These are phyloP conservation scores for Tragulus kanchil DNA, from an alignment of 2,113 vertebrate species.

Conservation along the genomic window DNA sequence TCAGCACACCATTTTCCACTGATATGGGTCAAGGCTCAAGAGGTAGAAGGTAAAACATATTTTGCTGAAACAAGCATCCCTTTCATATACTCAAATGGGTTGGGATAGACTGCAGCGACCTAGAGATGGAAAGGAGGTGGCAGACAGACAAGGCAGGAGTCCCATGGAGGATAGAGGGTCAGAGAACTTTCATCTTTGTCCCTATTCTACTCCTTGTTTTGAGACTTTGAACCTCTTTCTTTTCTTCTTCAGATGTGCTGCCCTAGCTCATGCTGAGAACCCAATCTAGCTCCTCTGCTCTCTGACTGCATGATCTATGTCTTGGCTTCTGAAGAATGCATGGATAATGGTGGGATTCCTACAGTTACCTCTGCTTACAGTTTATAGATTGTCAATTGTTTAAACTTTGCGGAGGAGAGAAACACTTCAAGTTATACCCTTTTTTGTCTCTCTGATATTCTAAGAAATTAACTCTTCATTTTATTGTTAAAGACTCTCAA, in stretches of 20 bases:
- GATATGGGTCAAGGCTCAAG: not conserved
- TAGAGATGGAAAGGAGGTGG: not conserved
- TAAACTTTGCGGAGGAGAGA: not conserved
- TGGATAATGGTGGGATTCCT: not conserved
- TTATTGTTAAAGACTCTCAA: not conserved
- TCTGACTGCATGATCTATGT: not conserved
- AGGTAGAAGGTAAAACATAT: not conserved
- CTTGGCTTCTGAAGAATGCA: not conserved
- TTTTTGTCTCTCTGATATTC: not conserved
- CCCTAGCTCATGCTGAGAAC: not conserved
- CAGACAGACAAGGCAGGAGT: not conserved
- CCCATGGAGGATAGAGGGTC: not conserved
- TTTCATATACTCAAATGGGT: not conserved
- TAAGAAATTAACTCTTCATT: conserved; percentile 30
- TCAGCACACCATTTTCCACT: not conserved
- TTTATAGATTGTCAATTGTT: not conserved
- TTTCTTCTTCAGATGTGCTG: not conserved
- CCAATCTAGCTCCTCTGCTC: not conserved
- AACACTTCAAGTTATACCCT: not conserved
- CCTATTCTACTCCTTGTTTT: not conserved
- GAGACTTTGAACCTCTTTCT: not conserved
- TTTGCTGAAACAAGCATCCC: not conserved
- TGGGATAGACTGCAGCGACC: not conserved
- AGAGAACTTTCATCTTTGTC: not conserved
- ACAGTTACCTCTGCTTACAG: not conserved